phyloP scores from a whole-genome alignment of 2,113 vertebrate genomes.

The Oncorhynchus tshawytscha region DNA sequence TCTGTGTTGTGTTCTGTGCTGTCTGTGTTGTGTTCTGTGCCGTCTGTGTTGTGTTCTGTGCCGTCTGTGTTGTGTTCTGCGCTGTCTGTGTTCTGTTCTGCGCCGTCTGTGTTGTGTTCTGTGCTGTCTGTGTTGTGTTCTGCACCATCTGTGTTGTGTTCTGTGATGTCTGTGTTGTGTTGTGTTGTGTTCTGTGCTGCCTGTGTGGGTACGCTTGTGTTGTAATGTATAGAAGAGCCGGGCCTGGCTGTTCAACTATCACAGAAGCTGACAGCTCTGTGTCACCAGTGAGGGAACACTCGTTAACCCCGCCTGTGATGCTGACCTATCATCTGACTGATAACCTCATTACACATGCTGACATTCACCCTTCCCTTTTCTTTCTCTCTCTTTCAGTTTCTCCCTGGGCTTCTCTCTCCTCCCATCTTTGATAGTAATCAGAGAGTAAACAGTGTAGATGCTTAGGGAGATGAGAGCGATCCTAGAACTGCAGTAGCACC shows the following conservation, averaged over 20 bases:
- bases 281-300: slow-evolving; percentile 35
- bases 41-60: too few relatives aligned
- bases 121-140: too few relatives aligned
- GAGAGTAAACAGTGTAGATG: slow-evolving; percentile 45
- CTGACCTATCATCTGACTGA: slow-evolving; percentile 6
- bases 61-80: too few relatives aligned
- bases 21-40: too few relatives aligned
- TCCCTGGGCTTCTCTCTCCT: slow-evolving; percentile 17
- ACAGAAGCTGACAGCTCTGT: slow-evolving; percentile 25
- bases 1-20: too few relatives aligned
- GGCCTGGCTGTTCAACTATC: slow-evolving; percentile 32
- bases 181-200: too few relatives aligned
- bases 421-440: slow-evolving; percentile 57
- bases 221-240: slow-evolving; percentile 19
- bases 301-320: slow-evolving; percentile 10
- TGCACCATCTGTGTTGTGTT: too few relatives aligned
- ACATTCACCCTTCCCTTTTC: not conserved
- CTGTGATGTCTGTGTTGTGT: too few relatives aligned
- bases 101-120: not conserved
- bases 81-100: too few relatives aligned
- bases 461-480: not conserved
- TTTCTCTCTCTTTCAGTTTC: not conserved
- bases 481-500: not conserved
- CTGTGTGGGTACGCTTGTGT: slow-evolving; percentile 19
- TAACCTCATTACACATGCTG: slow-evolving; percentile 17